phyloP scores from a whole-genome alignment of 2,113 vertebrate genomes.

The Ictalurus punctatus region DNA sequence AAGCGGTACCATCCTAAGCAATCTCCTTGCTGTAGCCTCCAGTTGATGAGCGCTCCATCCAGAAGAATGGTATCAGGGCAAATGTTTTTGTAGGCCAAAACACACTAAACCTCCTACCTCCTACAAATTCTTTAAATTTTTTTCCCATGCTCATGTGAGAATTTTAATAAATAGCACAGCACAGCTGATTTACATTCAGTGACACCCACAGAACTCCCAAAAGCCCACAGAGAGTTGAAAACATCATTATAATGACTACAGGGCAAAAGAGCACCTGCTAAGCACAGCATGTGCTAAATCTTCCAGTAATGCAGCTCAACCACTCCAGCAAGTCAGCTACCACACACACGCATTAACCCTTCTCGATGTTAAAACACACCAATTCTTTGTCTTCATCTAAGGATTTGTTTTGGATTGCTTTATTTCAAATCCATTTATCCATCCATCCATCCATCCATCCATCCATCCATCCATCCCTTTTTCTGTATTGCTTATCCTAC shows the following conservation, averaged over 20 bases:
- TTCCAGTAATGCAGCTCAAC: background rate
- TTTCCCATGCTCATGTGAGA: background rate
- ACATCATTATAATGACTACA: background rate
- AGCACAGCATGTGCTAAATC: background rate
- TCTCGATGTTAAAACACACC: background rate
- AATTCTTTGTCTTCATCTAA: background rate
- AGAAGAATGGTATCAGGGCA: no score
- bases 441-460: no score
- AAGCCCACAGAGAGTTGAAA: background rate
- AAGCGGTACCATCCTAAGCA: no score
- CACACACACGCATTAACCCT: background rate
- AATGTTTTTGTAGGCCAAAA: background rate
- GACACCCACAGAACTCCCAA: background rate
- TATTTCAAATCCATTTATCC: background rate
- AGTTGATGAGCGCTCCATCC: no score
- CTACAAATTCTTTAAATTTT: background rate
- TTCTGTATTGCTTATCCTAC: no score
- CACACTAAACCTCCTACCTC: background rate
- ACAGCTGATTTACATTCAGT: background rate
- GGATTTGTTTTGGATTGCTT: background rate
- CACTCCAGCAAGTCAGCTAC: background rate
- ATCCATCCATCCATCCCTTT: no score
- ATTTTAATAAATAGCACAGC: background rate
- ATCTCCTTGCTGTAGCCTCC: no score
- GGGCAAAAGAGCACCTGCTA: background rate